Evolutionary conservation across 2,797 vertebrate genomes (phyloP).

Genomic region (Rhynchotus rufescens): DNA sequence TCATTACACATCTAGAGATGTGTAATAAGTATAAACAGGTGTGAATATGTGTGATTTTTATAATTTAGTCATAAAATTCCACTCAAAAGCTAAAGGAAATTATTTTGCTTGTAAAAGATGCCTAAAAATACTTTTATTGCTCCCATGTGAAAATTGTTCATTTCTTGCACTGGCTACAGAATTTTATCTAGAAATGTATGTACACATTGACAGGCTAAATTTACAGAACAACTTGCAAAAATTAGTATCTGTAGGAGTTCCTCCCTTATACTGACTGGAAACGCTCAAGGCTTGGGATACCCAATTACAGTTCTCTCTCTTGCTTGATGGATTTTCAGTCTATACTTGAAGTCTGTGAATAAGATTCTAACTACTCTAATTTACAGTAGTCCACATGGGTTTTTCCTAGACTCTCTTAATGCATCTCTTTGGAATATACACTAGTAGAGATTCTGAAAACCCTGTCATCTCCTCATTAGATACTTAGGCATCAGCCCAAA

Average conservation of each 20-base stretch:
- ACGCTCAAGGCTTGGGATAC: background rate
- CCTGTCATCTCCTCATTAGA: background rate
- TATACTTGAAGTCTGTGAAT: background rate
- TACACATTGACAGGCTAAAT: background rate
- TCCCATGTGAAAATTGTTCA: background rate
- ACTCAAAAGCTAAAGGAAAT: background rate
- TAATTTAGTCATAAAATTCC: background rate
- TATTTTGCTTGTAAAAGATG: background rate
- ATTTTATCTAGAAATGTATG: background rate
- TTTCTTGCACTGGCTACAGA: background rate
- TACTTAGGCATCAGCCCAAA: background rate
- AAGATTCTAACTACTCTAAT: background rate
- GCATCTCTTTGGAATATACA: background rate
- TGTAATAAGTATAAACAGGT: background rate
- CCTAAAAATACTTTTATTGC: rapidly evolving
- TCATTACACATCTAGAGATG: too few relatives aligned
- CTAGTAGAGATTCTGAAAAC: background rate
- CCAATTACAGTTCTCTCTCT: background rate
- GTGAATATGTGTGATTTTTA: background rate
- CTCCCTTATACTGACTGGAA: background rate
- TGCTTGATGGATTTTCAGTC: background rate
- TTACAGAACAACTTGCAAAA: background rate
- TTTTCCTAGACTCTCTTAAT: background rate
- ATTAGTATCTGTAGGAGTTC: background rate
- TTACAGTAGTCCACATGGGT: background rate